Base-by-base conservation (phyloP, 2,888 invertebrate genomes). In the Podotricha telesiphe region DNA sequence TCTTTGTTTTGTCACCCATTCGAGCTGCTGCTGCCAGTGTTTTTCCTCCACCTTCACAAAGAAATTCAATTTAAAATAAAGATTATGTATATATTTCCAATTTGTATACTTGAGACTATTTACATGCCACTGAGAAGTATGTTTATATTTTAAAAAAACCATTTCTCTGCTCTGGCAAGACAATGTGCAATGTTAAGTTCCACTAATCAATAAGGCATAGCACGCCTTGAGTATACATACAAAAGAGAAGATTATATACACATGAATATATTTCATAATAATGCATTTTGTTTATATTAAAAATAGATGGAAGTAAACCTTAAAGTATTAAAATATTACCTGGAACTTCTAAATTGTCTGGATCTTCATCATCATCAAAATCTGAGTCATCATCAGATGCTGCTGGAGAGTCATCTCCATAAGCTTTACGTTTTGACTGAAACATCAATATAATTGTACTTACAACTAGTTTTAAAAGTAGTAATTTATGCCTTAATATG, bases 341-440 rank as follows among this genome's bases (percentile, higher is more conserved):
- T 85, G 97, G 97, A 55, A 98, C 97, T 94, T 97, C 97, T 89
- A 97, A 96, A 91, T 96, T 97, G 87, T 98, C 98, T 68, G 98
- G 98, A 94, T 98, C 98, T 79, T 97, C 97, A 86, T 97, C 97
- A 79, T 97, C 97, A 83, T 96, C 97, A 81, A 97, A 97, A 84
- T 97, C 97, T 45, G 93, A 93, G 70, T 91, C 92, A 67, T 91
- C 93, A 67, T 93, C 93, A 1, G 93, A 92, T 1, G 87, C 88
- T 58, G 93, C 87, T 47, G 92, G 91, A 22, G 92, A 90, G 75
- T 86, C 88, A 55, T 88, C 86, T 47, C 85, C 86, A 76, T 83
- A 91, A 19, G 82, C 82, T 51, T 81, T 81, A 63, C 89, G 84
- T 80, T 91, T 91, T 77, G 92, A 91, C 92, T 92, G 76, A 53